A percentile compares a stretch with the other conserved stretches of the same genome.
phyloP scores from a whole-genome alignment of 2,888 invertebrate species.

The Epinotia nisella region DNA sequence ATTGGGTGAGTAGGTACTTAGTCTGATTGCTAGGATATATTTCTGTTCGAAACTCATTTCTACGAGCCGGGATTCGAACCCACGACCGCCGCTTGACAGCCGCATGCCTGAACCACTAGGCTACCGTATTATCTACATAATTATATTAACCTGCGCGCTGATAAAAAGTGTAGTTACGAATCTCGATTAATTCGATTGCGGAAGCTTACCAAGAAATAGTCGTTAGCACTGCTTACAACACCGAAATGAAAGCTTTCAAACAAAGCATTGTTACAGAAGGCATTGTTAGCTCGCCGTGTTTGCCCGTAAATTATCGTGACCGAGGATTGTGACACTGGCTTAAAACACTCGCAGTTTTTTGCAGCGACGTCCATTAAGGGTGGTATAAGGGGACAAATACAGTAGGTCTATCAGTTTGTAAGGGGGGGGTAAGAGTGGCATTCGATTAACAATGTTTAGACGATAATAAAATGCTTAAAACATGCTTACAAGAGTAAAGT shows the following conservation, averaged over 20 bases:
- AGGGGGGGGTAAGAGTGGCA: too few species aligned
- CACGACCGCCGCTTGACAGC: too few species aligned
- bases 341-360: constrained; percentile 41
- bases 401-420: constrained; percentile 1
- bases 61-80: too few species aligned
- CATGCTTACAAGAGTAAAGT: too few species aligned
- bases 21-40: too few species aligned
- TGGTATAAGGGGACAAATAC: constrained; percentile 17
- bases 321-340: constrained; percentile 27
- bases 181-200: neutral
- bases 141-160: too few species aligned
- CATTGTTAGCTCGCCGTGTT: constrained; percentile 25
- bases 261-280: constrained; percentile 11
- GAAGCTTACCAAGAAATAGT: neutral
- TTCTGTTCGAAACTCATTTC: too few species aligned
- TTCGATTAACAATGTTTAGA: too few species aligned
- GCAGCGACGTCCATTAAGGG: constrained; percentile 37
- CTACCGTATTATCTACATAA: too few species aligned
- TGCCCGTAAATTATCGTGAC: constrained; percentile 33
- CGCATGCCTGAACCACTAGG: too few species aligned
- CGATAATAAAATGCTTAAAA: too few species aligned
- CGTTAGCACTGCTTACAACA: neutral
- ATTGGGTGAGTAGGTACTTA: too few species aligned
- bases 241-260: neutral
- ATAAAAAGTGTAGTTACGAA: neutral